phyloP scores from a whole-genome alignment of 2,888 invertebrate genomes.

The Hedya salicella region DNA sequence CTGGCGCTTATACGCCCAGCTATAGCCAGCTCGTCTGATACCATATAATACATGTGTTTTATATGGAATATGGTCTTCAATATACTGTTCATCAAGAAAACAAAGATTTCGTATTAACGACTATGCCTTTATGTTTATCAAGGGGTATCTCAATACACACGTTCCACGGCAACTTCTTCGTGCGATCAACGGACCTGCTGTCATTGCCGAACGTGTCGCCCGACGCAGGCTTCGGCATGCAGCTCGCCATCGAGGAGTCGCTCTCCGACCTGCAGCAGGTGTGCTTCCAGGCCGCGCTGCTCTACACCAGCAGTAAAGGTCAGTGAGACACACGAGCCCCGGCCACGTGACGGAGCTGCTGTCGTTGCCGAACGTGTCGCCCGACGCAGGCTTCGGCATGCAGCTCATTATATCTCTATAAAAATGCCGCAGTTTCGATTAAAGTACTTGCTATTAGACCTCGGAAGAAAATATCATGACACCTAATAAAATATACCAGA shows the following conservation, averaged over 20 bases:
- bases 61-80: no score
- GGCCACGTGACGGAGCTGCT: constrained; percentile 99
- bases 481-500: no score
- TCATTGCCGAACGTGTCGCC: constrained; percentile 99
- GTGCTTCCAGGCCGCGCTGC: constrained; percentile 98
- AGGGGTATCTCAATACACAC: constrained; percentile 97
- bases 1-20: no score
- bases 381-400: constrained; percentile 99
- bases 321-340: constrained; percentile 95
- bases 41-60: no score
- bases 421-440: no score
- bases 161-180: constrained; percentile 99
- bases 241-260: constrained; percentile 97
- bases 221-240: constrained; percentile 99
- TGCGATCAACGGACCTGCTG: constrained; percentile 97
- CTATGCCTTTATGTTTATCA: constrained; percentile 42
- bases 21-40: no score
- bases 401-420: no score
- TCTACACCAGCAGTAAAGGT: constrained; percentile 93
- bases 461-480: no score
- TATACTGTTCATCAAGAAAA: no score
- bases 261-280: constrained; percentile 93
- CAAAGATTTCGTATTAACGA: no score
- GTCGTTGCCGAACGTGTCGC: constrained; percentile 98
- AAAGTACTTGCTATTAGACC: no score